Evolutionary conservation across 2,797 vertebrate species (phyloP).

Genomic region (Hipposideros larvatus): DNA sequence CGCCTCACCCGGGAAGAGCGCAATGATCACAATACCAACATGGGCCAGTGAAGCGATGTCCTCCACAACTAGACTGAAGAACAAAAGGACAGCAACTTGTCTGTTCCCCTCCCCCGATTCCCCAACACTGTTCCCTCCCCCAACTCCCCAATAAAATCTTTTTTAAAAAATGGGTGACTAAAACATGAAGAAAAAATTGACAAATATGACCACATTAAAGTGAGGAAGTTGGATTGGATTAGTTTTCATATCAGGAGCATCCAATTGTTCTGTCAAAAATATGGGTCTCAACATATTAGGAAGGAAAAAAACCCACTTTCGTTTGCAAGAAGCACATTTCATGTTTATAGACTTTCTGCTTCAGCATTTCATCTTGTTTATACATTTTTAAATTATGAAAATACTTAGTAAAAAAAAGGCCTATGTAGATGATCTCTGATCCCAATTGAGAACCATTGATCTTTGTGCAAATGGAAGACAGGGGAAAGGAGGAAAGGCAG

Average conservation of each 20-base stretch:
- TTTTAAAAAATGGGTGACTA: background rate
- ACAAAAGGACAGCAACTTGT: too few species aligned
- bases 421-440: background rate
- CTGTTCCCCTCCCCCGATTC: too few species aligned
- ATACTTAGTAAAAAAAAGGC: background rate
- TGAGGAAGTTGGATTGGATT: background rate
- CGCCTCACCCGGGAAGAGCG: too few species aligned
- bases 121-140: too few species aligned
- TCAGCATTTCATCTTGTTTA: background rate
- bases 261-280: background rate
- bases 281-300: background rate
- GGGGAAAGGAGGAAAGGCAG: background rate
- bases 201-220: background rate
- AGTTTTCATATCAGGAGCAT: slow-evolving; percentile 10
- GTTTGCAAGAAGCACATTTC: background rate
- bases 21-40: too few species aligned
- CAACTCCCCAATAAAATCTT: too few species aligned
- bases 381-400: background rate
- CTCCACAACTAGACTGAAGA: too few species aligned
- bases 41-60: too few species aligned
- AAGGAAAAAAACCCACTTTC: background rate
- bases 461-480: background rate
- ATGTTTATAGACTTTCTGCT: background rate
- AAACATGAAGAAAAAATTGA: background rate
- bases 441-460: background rate